Conservation (phyloP, 1,140 invertebrate genomes). For the Neodiprion lecontei region DNA sequence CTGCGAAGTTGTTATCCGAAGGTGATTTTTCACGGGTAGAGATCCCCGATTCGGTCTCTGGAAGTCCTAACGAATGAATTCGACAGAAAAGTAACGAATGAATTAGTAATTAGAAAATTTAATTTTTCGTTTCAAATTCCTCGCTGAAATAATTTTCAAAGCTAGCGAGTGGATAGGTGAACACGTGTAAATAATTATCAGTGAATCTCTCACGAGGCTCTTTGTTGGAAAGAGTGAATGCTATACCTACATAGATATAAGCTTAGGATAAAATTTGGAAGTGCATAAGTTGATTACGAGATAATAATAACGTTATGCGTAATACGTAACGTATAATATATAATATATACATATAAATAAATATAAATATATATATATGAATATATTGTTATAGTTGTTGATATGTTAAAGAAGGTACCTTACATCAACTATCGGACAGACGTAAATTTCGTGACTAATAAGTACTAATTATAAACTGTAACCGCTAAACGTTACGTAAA, state of each 20-base stretch:
- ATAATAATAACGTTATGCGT: background rate
- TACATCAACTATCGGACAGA: too few relatives aligned
- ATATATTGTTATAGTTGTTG: constrained; percentile 6
- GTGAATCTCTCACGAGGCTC: background rate
- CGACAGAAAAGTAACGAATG: background rate
- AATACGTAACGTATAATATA: background rate
- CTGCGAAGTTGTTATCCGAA: background rate
- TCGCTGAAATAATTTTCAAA: background rate
- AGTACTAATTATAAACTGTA: too few relatives aligned
- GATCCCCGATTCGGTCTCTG: constrained; percentile 6
- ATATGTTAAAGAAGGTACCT: background rate
- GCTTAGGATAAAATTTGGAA: constrained; percentile 21
- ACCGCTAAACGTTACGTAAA: too few relatives aligned
- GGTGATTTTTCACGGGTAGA: background rate
- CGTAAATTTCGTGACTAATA: too few relatives aligned
- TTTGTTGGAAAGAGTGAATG: constrained; percentile 5
- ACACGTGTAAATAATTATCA: constrained; percentile 8
- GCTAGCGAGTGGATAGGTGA: background rate
- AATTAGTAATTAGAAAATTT: background rate
- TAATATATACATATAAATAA: background rate
- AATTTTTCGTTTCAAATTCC: background rate
- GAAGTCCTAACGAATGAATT: constrained; percentile 18
- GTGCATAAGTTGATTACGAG: background rate
- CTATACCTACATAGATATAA: constrained; percentile 9
- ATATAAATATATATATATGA: background rate